Evolutionary conservation across 2,797 vertebrate genomes (phyloP).

Genomic region (Sebastes cheni): DNA sequence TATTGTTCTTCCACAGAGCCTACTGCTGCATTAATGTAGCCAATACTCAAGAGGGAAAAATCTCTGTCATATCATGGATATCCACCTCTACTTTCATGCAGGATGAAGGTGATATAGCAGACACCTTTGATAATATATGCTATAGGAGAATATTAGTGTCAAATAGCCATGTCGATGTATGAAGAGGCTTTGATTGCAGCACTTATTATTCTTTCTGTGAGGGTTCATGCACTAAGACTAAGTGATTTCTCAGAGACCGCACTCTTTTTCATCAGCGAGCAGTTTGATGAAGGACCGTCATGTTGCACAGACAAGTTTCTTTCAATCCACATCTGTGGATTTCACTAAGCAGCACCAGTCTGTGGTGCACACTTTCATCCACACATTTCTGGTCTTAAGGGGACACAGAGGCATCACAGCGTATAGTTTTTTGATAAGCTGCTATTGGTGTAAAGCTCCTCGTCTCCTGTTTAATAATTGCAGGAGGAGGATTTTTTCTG

Average conservation of each 20-base stretch:
- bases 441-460: slow-evolving; percentile 27
- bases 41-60: not conserved
- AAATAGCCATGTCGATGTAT: slow-evolving; percentile 22
- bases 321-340: slow-evolving; percentile 22
- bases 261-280: slow-evolving; percentile 44
- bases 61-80: not conserved
- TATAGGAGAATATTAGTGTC: slow-evolving; percentile 26
- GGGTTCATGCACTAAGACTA: slow-evolving; percentile 35
- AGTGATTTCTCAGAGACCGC: slow-evolving; percentile 65
- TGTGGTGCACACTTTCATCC: slow-evolving; percentile 36
- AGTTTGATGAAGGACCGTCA: slow-evolving; percentile 48
- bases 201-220: slow-evolving; percentile 37
- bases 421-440: slow-evolving; percentile 46
- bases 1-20: not conserved
- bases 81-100: not conserved
- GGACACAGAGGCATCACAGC: slow-evolving; percentile 7
- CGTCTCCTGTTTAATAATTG: slow-evolving; percentile 30
- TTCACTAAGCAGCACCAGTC: slow-evolving; percentile 10
- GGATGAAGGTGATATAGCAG: not conserved
- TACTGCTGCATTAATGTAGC: slow-evolving; percentile 9
- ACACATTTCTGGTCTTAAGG: slow-evolving; percentile 13
- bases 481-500: slow-evolving; percentile 17
- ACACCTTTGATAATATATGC: slow-evolving; percentile 35
- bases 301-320: slow-evolving; percentile 24
- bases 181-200: slow-evolving; percentile 40